Base-by-base conservation (phyloP, 2,113 vertebrate species). In the Actenoides hombroni region DNA sequence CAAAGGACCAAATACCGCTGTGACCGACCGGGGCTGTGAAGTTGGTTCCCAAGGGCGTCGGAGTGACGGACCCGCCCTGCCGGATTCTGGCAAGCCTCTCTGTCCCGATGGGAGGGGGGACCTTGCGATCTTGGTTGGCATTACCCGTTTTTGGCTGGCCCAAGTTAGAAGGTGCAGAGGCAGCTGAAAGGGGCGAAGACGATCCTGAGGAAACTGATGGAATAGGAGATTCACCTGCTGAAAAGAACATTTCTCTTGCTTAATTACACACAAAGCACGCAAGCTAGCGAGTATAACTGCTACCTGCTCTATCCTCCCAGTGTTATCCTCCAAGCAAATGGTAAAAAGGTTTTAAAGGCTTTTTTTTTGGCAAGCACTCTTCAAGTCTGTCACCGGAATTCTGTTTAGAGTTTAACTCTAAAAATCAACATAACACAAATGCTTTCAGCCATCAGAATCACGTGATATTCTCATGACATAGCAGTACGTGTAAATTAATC, bases 1-100 rank as follows among this genome's bases (percentile, higher is more conserved):
- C 99, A 31, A 99, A 99, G 42, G 99, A 99, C 99, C 99, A 99
- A 94, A 99, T 99, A 88, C 99, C 99, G 65, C 99, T 99, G 87
- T 99, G 99, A 69, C 99, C 99, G 21, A 99, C 99, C 6, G 99
- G 98, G 48, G 99, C 98, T 0, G 99, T 99, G 97, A 99, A 99
- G 98, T 98, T 99, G 98, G 98, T 99, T 92, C 99, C 98, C 90
- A 99, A 92, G 40, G 99, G 98, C 1, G 99, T 98, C 10, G 99
- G 99, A 40, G 99, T 98, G 87, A 99, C 98, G 2, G 99, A 98
- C 56, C 99, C 99, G n/a, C 99, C 99, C 98, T 99, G 99, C 26
- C 99, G 98, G 95, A 99, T 99, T 25, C 99, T 97, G 42, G 99
- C 99, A 73, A 99, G 98, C 67, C 99, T 96, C 96, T 99, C 99